Conservation (phyloP, 1,140 invertebrate species). For the roundworm (Caenorhabditis elegans) region WBcel235 BX284606.5:10336001-10336500, state of each 20-base stretch:
- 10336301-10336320: constrained; percentile 7
- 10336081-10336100: not conserved
- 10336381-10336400: too few relatives aligned
- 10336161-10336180: constrained; percentile 20
- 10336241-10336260: constrained; percentile 20
- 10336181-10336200: not conserved
- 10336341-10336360: not conserved
- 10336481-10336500: constrained; percentile 50
- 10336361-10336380: too few relatives aligned
- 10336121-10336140: not conserved
- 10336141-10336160: not conserved
- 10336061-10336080: not conserved
- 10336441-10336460: constrained; percentile 28
- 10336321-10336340: not conserved
- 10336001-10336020: too few relatives aligned
- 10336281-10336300: constrained; percentile 39
- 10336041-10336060: too few relatives aligned
- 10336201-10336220: not conserved
- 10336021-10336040: too few relatives aligned
- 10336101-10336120: constrained; percentile 13
- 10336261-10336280: constrained; percentile 17
- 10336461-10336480: constrained; percentile 18
- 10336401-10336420: too few relatives aligned
- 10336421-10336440: not conserved
- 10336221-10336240: constrained; percentile 14